phyloP scores from a whole-genome alignment of 2,797 vertebrate species.

The Nothura maculosa region DNA sequence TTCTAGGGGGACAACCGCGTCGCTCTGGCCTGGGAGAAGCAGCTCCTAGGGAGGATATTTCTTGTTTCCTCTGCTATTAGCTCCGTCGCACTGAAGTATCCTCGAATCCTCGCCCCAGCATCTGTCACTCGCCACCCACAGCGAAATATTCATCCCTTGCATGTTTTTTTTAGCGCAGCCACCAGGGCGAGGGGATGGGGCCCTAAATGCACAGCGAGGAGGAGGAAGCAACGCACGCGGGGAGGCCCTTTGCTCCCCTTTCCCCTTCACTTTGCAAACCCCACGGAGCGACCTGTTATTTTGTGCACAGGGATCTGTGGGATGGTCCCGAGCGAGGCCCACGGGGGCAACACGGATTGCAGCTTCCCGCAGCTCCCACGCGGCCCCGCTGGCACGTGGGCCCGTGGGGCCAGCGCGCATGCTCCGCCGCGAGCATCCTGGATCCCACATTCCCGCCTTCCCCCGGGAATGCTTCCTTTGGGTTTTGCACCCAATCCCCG shows the following conservation, averaged over 20 bases:
- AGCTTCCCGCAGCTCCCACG: no score
- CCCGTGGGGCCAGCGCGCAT: no score
- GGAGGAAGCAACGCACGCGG: not conserved
- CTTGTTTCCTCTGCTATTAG: slow-evolving; percentile 32
- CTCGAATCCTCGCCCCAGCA: slow-evolving; percentile 35
- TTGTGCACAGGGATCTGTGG: no score
- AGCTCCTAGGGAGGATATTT: not conserved
- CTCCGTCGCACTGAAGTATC: slow-evolving; percentile 40
- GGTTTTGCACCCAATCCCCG: no score
- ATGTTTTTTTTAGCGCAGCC: not conserved
- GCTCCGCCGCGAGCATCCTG: no score
- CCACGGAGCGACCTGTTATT: not conserved
- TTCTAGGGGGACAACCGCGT: not conserved
- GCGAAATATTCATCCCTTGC: slow-evolving; percentile 45
- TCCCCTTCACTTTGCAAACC: not conserved
- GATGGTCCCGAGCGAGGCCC: no score
- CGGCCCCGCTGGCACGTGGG: no score
- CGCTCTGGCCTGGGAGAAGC: not conserved
- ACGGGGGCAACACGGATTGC: no score
- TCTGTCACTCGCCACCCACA: slow-evolving; percentile 55
- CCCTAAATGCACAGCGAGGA: not conserved
- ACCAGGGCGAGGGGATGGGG: not conserved
- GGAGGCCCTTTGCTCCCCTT: fast-evolving
- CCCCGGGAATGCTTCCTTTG: no score
- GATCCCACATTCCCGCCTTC: no score